phyloP scores from a whole-genome alignment of 2,888 invertebrate species.

The Cyclophora punctaria region DNA sequence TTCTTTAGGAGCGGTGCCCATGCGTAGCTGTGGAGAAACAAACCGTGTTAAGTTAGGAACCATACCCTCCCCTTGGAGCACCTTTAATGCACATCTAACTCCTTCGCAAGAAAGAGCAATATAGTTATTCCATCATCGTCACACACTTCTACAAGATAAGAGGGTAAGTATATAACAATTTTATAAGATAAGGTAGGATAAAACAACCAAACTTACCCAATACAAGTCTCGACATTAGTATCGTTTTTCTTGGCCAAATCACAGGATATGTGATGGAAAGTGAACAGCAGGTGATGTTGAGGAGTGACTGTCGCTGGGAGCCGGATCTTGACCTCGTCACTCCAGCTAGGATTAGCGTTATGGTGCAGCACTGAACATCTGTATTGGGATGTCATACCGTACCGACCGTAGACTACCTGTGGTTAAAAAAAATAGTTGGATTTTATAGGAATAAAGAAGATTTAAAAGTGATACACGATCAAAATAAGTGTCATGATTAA shows the following conservation, averaged over 20 bases:
- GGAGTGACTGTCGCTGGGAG: slow-evolving; percentile 89
- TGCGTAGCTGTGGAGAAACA: slow-evolving; percentile 76
- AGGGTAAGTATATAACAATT: too few relatives aligned
- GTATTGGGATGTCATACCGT: slow-evolving; percentile 77
- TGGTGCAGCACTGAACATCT: slow-evolving; percentile 92
- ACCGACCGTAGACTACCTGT: slow-evolving; percentile 61
- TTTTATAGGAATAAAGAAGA: too few relatives aligned
- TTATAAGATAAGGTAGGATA: not conserved
- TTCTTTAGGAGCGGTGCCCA: slow-evolving; percentile 92
- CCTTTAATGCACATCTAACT: too few relatives aligned
- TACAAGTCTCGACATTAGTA: slow-evolving; percentile 85
- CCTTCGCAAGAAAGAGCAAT: too few relatives aligned
- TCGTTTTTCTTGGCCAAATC: slow-evolving; percentile 87
- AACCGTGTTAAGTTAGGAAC: not conserved
- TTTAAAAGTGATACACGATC: too few relatives aligned
- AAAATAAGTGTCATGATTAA: too few relatives aligned
- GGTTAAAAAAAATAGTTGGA: too few relatives aligned
- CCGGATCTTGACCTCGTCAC: slow-evolving; percentile 94
- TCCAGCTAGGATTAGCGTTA: slow-evolving; percentile 90
- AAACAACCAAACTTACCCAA: slow-evolving; percentile 74
- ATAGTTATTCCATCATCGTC: too few relatives aligned
- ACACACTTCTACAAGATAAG: too few relatives aligned
- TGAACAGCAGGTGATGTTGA: slow-evolving; percentile 94
- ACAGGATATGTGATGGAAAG: slow-evolving; percentile 96
- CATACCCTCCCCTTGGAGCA: too few relatives aligned